A percentile compares a stretch with the other conserved stretches of the same genome.
Evolutionary conservation across 1,140 invertebrate genomes (phyloP).

Genomic region (Neodiprion pinetum): DNA sequence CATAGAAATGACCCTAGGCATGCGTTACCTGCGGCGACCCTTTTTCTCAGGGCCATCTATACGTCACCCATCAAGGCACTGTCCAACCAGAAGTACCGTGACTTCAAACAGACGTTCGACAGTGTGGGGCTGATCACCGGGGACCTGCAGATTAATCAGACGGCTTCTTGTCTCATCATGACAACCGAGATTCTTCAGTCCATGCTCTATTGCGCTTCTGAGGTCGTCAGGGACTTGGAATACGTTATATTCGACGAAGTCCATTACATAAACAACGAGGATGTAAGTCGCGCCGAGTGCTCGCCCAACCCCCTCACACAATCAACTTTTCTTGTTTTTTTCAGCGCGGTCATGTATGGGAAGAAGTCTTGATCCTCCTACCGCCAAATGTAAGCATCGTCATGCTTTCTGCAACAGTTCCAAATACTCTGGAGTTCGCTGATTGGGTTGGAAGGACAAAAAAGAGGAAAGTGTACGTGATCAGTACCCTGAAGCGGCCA

Average conservation of each 20-base stretch:
- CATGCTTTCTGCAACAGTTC: constrained; percentile 97
- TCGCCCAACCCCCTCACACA: constrained; percentile 17
- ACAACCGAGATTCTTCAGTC: constrained; percentile 98
- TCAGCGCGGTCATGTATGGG: constrained; percentile 97
- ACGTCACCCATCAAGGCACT: constrained; percentile 99
- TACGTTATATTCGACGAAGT: constrained; percentile 99
- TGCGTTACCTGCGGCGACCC: constrained; percentile 8
- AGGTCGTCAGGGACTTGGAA: constrained; percentile 94
- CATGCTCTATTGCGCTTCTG: constrained; percentile 96
- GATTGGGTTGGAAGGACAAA: constrained; percentile 97
- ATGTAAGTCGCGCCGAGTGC: constrained; percentile 65
- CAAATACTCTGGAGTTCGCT: constrained; percentile 96
- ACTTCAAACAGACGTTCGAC: constrained; percentile 92
- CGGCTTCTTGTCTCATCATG: constrained; percentile 97
- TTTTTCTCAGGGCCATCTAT: constrained; percentile 85
- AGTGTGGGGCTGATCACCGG: constrained; percentile 96
- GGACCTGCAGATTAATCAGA: constrained; percentile 94
- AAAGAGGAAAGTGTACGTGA: constrained; percentile 92
- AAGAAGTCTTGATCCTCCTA: constrained; percentile 96
- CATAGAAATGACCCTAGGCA: background rate
- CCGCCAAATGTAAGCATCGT: constrained; percentile 95
- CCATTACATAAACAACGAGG: constrained; percentile 98
- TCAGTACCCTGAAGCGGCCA: constrained; percentile 91
- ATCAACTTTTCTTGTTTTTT: constrained; percentile 18
- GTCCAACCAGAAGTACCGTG: constrained; percentile 99